phyloP scores from a whole-genome alignment of 2,113 vertebrate genomes.

The Pteropus alecto region DNA sequence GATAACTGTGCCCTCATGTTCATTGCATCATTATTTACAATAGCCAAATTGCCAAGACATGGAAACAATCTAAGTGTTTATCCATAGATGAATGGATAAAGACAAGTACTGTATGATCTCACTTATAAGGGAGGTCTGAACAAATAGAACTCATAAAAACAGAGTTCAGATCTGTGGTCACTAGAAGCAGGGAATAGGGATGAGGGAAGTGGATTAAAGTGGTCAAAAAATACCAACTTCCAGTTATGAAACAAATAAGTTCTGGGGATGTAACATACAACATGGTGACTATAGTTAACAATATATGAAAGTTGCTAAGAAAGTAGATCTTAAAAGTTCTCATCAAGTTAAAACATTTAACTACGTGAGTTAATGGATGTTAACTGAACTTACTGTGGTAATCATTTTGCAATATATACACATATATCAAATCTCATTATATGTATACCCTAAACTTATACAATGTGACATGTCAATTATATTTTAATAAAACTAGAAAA shows the following conservation, averaged over 20 bases:
- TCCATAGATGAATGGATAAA: background rate
- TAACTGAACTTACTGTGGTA: background rate
- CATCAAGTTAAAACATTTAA: background rate
- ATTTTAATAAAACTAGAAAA: background rate
- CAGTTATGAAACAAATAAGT: background rate
- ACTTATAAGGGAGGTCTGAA: background rate
- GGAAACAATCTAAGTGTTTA: background rate
- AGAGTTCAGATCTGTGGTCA: background rate
- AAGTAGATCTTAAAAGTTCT: background rate
- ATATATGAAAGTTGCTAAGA: background rate
- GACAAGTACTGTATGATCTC: background rate
- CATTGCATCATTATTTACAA: background rate
- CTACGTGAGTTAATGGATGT: background rate
- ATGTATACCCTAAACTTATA: background rate
- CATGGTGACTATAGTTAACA: background rate
- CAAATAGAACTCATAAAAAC: background rate
- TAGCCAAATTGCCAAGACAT: background rate
- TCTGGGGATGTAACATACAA: background rate
- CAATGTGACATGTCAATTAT: background rate
- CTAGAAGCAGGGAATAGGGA: fast-evolving
- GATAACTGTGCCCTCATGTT: background rate
- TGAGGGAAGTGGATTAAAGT: background rate
- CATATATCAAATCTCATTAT: background rate
- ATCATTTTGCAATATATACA: background rate
- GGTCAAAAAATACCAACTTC: background rate